Conservation (phyloP, 2,113 vertebrate genomes). For the Corynorhinus townsendii region DNA sequence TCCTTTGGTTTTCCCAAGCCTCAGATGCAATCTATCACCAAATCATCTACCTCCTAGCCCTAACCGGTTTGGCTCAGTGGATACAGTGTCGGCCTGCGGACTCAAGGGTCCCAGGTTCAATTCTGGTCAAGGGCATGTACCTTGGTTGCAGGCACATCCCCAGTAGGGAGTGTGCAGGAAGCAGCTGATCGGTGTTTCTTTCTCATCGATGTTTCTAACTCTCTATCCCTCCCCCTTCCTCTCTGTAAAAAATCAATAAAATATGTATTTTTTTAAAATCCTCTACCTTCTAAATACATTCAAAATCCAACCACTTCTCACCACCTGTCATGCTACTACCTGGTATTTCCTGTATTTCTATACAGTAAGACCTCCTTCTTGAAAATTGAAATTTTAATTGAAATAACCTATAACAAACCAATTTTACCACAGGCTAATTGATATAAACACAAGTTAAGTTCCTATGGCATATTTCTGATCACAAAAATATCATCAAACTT, state of each 20-base stretch:
- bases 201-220: no score
- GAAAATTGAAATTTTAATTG: not conserved
- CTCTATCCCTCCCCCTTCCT: no score
- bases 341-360: not conserved
- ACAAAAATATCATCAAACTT: not conserved
- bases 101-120: no score
- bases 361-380: not conserved
- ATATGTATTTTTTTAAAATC: not conserved
- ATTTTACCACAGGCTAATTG: not conserved
- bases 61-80: no score
- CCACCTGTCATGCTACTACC: not conserved
- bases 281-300: not conserved
- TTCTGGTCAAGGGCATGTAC: no score
- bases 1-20: not conserved
- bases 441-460: not conserved
- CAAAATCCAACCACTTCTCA: not conserved
- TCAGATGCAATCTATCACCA: not conserved
- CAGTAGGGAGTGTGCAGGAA: no score
- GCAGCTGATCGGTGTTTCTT: no score
- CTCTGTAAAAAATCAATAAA: no score
- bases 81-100: no score
- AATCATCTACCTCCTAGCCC: not conserved
- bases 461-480: not conserved
- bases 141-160: no score
- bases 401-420: not conserved